Base-by-base conservation (phyloP, 2,797 vertebrate genomes). In the Petrocephalus schoutedeni region DNA sequence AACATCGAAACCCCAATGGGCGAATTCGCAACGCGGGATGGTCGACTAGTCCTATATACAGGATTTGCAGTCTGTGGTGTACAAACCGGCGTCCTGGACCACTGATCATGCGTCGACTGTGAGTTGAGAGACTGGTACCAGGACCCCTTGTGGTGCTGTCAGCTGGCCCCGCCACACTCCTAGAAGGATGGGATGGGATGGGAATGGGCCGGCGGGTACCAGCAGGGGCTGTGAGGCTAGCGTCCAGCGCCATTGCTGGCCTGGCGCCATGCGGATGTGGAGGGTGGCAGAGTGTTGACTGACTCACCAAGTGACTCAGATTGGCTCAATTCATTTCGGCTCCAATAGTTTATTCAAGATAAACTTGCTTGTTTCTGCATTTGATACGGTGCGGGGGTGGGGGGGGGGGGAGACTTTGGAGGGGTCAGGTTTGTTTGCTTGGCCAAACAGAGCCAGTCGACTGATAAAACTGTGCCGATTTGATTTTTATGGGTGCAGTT, bases 391-490 rank as follows among this genome's bases (percentile, higher is more conserved):
- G 36, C 0, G 9, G 23, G 28, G 28, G 28, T 28, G 28, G 28
- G 28, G 28, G 28, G 28, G 28, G 28, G 28, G 19, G 77, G 10
- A 36, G 59, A 16, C 85, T 23, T 67, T 84, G 88, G 82, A 84
- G 85, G 74, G 59, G 67, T 19, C 85, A 80, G 82, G 58, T 87
- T 87, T 89, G 86, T 89, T 87, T 89, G 49, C 88, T 14, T 49
- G 77, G 77, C 77, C 57, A 84, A 86, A 89, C 87, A 89, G 87
- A 74, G 58, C 23, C 32, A 84, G 86, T 87, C 12, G 2, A 23
- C 36, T 64, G 86, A 84, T 89, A 83, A 64, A 59, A 74, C 32
- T 36, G 23, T 82, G 86, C 59, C 23, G 61, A 56, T 83, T 87
- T 58, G 59, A 53, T 53, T 84, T 89, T 74, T 36, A 85, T 85